Base-by-base conservation (phyloP, 2,888 invertebrate genomes). In the Heliconius sara region DNA sequence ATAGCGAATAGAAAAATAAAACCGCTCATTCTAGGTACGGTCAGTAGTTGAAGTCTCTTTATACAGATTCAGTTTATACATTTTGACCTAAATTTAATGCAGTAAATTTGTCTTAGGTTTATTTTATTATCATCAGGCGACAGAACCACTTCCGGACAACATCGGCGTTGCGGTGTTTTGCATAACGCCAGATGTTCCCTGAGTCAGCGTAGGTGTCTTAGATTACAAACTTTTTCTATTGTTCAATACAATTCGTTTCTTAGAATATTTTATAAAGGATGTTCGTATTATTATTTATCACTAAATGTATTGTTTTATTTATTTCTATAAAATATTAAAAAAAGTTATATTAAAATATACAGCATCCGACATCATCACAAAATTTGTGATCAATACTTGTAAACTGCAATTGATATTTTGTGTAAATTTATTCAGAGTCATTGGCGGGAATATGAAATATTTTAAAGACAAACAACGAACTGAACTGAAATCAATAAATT, bases 151-250 rank as follows among this genome's bases (percentile, higher is more conserved):
- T 76, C 63, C 25, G 88, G 90, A 87, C 86, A 87, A 66, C 76
- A 86, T 88, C 87, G 89, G 52, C 65, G 63, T 78, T 80, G 78
- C 68, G 39, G 22, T 74, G 60, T 81, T 82, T 83, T 84, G 80
- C 83, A 83, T 81, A 91, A 92, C 87, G 86, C 91, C 92, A 93
- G 92, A 91, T 93, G 93, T 89, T 88, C 86, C 85, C 84, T 93
- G 92, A 93, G 86, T 93, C 92, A 47, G 63, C 79, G 92, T 92
- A 91, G 92, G 92, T 91, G 91, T 81, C 60, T 77, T 66, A 25
- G 75, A 72, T 80, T 67, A 76, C 65, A 19, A 30, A 39, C 47
- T 79, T 77, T 81, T 72, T 76, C 68, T 77, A 79, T 76, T 81
- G 77, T 78, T 71, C 73, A 78, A 79, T 67, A 79, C 22, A 27